These are phyloP conservation scores for Pectinophora gossypiella DNA, from an alignment of 1,140 invertebrate species.

Conservation along the genomic window DNA sequence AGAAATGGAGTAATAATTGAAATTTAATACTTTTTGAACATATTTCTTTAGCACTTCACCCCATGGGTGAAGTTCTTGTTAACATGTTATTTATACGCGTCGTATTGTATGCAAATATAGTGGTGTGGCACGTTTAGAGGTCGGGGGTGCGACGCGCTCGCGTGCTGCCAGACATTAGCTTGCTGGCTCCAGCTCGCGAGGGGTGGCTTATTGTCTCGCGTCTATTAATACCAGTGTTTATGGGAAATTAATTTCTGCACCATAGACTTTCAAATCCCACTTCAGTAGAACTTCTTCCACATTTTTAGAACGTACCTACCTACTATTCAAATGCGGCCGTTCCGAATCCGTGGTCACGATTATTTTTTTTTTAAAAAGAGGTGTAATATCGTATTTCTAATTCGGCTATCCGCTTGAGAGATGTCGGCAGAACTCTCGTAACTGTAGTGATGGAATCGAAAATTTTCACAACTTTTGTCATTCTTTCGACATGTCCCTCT, in stretches of 20 bases:
- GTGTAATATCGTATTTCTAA: too few species aligned
- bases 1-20: too few species aligned
- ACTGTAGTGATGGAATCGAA: conserved; percentile 26
- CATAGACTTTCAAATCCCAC: conserved; percentile 8
- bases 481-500: conserved; percentile 55
- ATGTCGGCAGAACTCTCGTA: too few species aligned
- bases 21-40: too few species aligned
- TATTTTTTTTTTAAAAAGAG: too few species aligned
- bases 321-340: background rate
- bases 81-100: conserved; percentile 3
- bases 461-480: conserved; percentile 54
- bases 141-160: conserved; percentile 11
- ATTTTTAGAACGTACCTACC: background rate
- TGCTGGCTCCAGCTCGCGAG: conserved; percentile 36
- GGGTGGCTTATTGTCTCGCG: conserved; percentile 61
- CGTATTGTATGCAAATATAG: conserved; percentile 2
- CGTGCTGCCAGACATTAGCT: conserved; percentile 58
- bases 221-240: conserved; percentile 66
- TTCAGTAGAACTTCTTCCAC: conserved; percentile 6
- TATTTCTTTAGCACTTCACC: too few species aligned
- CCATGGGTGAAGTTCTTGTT: background rate
- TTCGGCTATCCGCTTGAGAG: too few species aligned
- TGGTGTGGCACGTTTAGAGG: background rate
- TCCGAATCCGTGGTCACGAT: too few species aligned
- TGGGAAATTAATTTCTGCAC: conserved; percentile 50